phyloP scores from a whole-genome alignment of 2,797 vertebrate species.

The Alosa sapidissima region DNA sequence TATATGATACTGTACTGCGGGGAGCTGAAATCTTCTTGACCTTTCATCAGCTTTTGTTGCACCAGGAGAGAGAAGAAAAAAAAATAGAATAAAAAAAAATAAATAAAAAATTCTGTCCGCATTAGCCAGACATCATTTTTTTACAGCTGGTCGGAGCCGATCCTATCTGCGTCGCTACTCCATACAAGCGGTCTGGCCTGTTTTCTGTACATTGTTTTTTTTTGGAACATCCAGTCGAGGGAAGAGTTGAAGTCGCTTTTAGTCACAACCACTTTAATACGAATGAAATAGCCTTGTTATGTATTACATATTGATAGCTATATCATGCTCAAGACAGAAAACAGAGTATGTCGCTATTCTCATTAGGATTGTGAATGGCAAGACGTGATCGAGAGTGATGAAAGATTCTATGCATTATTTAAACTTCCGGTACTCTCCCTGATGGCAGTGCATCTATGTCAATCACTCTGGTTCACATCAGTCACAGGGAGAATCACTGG shows the following conservation, averaged over 20 bases:
- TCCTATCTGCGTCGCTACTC: neutral
- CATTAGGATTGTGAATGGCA: neutral
- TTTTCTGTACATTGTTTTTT: neutral
- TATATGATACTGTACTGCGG: slow-evolving; percentile 10
- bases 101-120: neutral
- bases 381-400: neutral
- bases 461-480: neutral
- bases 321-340: neutral
- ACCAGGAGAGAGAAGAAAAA: slow-evolving; percentile 28
- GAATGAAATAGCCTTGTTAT: neutral
- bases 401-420: neutral
- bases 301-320: slow-evolving; percentile 17
- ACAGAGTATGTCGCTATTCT: neutral
- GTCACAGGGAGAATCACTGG: neutral
- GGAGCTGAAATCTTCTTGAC: slow-evolving; percentile 32
- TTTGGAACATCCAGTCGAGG: neutral
- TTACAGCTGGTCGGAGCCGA: neutral
- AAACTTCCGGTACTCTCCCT: neutral
- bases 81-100: slow-evolving; percentile 26
- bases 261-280: neutral
- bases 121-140: neutral
- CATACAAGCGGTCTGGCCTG: neutral
- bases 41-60: slow-evolving; percentile 63
- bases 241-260: neutral
- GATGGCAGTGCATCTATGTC: neutral